A percentile compares a stretch with the other conserved stretches of the same genome.
Evolutionary conservation across 1,140 invertebrate genomes (phyloP).

Genomic region (Euwallacea fornicatus): DNA sequence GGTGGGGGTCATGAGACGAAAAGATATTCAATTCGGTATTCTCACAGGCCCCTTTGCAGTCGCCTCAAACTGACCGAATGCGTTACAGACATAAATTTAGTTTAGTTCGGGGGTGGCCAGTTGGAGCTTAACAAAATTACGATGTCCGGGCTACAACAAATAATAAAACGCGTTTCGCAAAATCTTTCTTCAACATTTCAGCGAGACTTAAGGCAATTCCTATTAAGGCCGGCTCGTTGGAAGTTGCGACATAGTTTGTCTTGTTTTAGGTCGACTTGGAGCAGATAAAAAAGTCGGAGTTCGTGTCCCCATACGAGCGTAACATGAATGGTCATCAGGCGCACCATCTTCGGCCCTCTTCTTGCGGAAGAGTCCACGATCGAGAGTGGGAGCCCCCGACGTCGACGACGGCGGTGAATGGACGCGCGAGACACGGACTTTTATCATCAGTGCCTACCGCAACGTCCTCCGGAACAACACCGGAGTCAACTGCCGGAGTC

Average conservation of each 20-base stretch:
- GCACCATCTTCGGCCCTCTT: conserved; percentile 40
- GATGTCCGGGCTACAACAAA: too few species aligned
- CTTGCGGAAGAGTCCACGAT: conserved; percentile 43
- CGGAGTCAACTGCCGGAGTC: conserved; percentile 23
- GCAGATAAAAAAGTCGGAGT: conserved; percentile 48
- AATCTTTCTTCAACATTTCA: too few species aligned
- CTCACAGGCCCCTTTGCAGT: too few species aligned
- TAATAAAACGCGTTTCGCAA: too few species aligned
- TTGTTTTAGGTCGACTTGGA: conserved; percentile 49
- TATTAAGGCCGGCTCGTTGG: too few species aligned
- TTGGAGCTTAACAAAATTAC: too few species aligned
- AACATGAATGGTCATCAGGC: conserved; percentile 48
- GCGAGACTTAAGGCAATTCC: too few species aligned
- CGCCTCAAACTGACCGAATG: too few species aligned
- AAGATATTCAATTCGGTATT: too few species aligned
- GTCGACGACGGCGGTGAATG: conserved; percentile 35
- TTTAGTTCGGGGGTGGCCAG: too few species aligned
- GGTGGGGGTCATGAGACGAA: too few species aligned
- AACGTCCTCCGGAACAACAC: conserved; percentile 37
- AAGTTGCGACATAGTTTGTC: not conserved
- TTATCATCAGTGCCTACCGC: conserved; percentile 47
- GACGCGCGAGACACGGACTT: conserved; percentile 26
- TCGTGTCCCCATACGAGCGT: conserved; percentile 42
- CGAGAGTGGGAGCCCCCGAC: conserved; percentile 50
- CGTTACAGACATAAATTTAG: too few species aligned